A percentile compares a stretch with the other conserved stretches of the same genome.
Conservation (phyloP, 1,140 invertebrate species). For the Aphelenchoides fujianensis region DNA sequence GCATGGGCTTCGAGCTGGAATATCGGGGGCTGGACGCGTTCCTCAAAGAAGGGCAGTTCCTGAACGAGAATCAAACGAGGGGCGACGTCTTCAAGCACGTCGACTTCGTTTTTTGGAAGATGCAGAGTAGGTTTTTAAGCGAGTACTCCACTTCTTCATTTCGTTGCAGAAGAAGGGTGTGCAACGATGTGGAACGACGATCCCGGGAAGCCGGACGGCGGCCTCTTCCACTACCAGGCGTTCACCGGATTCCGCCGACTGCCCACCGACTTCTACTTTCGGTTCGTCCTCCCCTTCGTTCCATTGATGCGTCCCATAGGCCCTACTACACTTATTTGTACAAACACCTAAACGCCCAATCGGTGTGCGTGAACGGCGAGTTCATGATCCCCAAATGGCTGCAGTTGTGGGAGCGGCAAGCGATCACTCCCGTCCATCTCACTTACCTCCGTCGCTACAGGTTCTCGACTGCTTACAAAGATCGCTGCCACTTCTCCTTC, state of each 20-base stretch:
- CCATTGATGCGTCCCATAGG: constrained; percentile 29
- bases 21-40: constrained; percentile 1
- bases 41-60: not conserved
- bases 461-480: constrained; percentile 34
- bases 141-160: not conserved
- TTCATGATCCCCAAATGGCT: constrained; percentile 17
- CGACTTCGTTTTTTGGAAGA: not conserved
- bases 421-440: not conserved
- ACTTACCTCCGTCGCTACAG: not conserved
- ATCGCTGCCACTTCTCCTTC: constrained; percentile 53
- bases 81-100: constrained; percentile 7
- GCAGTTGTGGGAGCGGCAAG: constrained; percentile 6
- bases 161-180: constrained; percentile 39
- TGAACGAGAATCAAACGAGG: not conserved
- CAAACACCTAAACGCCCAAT: constrained; percentile 18
- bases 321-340: constrained; percentile 30
- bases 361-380: constrained; percentile 19
- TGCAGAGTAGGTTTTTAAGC: constrained; percentile 5
- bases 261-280: constrained; percentile 49
- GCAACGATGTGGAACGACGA: constrained; percentile 47
- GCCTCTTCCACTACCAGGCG: constrained; percentile 49
- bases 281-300: constrained; percentile 20
- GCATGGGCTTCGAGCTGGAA: constrained; percentile 24
- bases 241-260: constrained; percentile 37
- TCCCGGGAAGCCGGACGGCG: constrained; percentile 31